A percentile compares a stretch with the other conserved stretches of the same genome.
Evolutionary conservation across 2,888 invertebrate species (phyloP).

Genomic region (Drosophila paucipuncta): DNA sequence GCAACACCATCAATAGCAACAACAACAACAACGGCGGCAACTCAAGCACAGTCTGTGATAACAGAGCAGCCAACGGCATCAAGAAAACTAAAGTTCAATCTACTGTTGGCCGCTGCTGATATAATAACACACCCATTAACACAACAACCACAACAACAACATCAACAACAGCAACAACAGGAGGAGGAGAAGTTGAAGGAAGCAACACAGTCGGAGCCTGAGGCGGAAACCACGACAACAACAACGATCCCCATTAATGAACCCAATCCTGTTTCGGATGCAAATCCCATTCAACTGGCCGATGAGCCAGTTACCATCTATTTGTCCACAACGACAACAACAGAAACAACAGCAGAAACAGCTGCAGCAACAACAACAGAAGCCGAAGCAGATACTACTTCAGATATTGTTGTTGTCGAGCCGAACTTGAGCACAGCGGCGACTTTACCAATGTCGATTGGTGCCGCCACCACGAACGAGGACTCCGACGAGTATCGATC

Average conservation of each 20-base stretch:
- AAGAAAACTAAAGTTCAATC: conserved; percentile 79
- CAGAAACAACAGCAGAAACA: conserved; percentile 27
- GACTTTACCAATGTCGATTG: conserved; percentile 64
- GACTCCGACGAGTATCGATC: conserved; percentile 86
- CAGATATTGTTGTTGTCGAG: conserved; percentile 29
- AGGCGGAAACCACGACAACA: conserved; percentile 38
- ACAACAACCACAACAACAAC: conserved; percentile 53
- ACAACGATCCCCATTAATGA: conserved; percentile 28
- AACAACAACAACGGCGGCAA: conserved; percentile 54
- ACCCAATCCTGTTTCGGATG: conserved; percentile 30
- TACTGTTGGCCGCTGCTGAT: conserved; percentile 82
- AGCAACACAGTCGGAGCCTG: conserved; percentile 28
- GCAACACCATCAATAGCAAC: conserved; percentile 14
- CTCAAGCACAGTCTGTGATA: conserved; percentile 84
- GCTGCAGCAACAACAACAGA: conserved; percentile 11
- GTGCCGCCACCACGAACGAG: conserved; percentile 71
- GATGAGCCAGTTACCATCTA: conserved; percentile 48
- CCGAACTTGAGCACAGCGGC: conserved; percentile 50
- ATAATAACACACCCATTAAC: conserved; percentile 65
- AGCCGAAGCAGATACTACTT: conserved; percentile 15
- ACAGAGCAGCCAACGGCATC: conserved; percentile 85
- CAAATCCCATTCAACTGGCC: conserved; percentile 29
- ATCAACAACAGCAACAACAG: conserved; percentile 19
- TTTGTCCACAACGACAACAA: conserved; percentile 38
- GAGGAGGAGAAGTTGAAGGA: conserved; percentile 9